Conservation (phyloP, 2,888 invertebrate species). For the Empis livida region DNA sequence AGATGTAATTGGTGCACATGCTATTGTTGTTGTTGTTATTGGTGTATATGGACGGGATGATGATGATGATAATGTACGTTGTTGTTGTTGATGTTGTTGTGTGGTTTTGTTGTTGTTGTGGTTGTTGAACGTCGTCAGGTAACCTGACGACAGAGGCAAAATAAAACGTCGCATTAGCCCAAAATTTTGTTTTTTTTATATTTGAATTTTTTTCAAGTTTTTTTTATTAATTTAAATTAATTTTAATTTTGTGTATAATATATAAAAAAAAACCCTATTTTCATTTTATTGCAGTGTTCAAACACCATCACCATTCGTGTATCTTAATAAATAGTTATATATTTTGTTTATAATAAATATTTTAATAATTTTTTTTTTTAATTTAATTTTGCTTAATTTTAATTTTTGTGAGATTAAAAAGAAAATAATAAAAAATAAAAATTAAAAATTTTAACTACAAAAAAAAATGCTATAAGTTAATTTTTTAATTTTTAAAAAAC, state of each 20-base stretch:
- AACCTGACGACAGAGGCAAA: slow-evolving; percentile 39
- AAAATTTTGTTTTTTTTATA: slow-evolving; percentile 18
- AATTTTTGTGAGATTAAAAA: background rate
- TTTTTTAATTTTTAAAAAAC: too few species aligned
- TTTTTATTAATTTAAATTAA: background rate
- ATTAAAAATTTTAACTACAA: too few species aligned
- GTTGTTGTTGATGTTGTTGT: slow-evolving; percentile 20
- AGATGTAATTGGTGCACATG: slow-evolving; percentile 4
- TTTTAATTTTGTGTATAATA: background rate
- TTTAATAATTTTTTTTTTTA: background rate
- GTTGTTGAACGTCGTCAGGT: slow-evolving; percentile 34
- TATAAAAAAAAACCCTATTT: background rate
- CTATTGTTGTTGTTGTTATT: slow-evolving; percentile 15
- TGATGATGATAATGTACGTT: slow-evolving; percentile 25
- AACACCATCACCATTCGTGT: background rate
- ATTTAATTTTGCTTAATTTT: background rate
- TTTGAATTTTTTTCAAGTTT: slow-evolving; percentile 10
- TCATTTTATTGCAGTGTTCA: background rate
- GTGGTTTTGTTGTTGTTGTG: slow-evolving; percentile 21
- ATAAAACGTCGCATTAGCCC: slow-evolving; percentile 38
- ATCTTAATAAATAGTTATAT: background rate
- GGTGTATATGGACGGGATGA: slow-evolving; percentile 13
- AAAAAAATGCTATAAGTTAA: too few species aligned
- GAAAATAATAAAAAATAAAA: background rate
- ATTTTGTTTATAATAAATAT: background rate